Percentiles rank a stretch among this genome's conserved stretches.
These are phyloP conservation scores for Brachypterus glaber DNA, from an alignment of 2,888 invertebrate species.

Conservation along the genomic window DNA sequence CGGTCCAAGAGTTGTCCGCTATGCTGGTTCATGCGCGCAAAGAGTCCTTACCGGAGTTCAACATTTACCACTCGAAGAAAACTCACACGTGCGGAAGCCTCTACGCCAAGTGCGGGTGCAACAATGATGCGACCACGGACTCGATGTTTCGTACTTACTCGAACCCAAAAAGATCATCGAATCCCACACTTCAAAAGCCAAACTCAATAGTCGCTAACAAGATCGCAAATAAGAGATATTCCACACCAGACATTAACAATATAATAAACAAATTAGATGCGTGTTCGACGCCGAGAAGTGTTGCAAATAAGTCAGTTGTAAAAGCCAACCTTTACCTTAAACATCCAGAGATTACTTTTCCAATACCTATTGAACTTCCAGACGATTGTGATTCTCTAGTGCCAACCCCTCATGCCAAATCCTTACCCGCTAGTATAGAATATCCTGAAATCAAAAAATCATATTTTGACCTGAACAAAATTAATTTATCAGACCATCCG, in stretches of 20 bases:
- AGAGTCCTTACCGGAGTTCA: slow-evolving; percentile 24
- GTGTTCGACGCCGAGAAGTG: slow-evolving; percentile 21
- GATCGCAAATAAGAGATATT: slow-evolving; percentile 24
- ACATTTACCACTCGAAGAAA: slow-evolving; percentile 25
- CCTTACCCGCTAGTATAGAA: slow-evolving; percentile 20
- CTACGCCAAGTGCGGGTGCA: slow-evolving; percentile 39
- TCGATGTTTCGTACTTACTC: slow-evolving; percentile 13
- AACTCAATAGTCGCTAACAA: slow-evolving; percentile 8
- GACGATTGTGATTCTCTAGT: slow-evolving; percentile 24
- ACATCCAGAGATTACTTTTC: slow-evolving; percentile 39
- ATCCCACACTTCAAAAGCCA: slow-evolving; percentile 15
- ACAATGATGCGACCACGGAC: slow-evolving; percentile 24
- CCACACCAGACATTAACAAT: slow-evolving; percentile 30
- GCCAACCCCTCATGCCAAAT: slow-evolving; percentile 21
- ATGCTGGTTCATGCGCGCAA: slow-evolving; percentile 32
- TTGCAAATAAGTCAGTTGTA: slow-evolving; percentile 17
- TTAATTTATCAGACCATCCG: slow-evolving; percentile 27
- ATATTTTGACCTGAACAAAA: slow-evolving; percentile 32
- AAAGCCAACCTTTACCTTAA: slow-evolving; percentile 32
- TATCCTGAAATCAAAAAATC: slow-evolving; percentile 28
- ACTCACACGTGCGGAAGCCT: slow-evolving; percentile 41
- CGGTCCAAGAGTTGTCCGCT: slow-evolving; percentile 27
- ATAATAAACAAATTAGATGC: too few species aligned
- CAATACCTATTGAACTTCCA: slow-evolving; percentile 29
- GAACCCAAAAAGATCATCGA: slow-evolving; percentile 16